A percentile compares a stretch with the other conserved stretches of the same genome.
phyloP scores from a whole-genome alignment of 2,888 invertebrate genomes.

The Ceratothoa steindachneri region DNA sequence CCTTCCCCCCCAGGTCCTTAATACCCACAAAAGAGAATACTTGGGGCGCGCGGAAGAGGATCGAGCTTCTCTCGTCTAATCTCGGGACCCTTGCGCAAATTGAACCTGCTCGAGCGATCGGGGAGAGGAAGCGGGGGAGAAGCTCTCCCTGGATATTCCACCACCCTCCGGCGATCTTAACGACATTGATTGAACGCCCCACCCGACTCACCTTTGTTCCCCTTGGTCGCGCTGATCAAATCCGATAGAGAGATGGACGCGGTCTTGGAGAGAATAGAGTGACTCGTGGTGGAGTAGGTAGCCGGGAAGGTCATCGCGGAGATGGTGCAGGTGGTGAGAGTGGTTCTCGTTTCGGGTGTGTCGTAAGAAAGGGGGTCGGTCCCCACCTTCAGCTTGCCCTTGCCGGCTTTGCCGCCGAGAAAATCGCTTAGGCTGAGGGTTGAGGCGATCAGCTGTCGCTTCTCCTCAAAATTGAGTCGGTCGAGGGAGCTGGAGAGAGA shows the following conservation, averaged over 20 bases:
- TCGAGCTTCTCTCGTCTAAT: too few relatives aligned
- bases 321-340: not conserved
- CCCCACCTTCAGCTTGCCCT: constrained; percentile 28
- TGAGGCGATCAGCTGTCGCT: constrained; percentile 43
- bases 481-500: constrained; percentile 33
- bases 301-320: not conserved
- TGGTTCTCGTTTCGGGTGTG: not conserved
- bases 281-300: constrained; percentile 4
- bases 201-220: constrained; percentile 1
- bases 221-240: constrained; percentile 30
- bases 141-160: too few relatives aligned
- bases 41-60: too few relatives aligned
- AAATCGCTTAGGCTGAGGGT: constrained; percentile 37
- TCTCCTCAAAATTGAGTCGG: constrained; percentile 45
- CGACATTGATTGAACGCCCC: too few relatives aligned
- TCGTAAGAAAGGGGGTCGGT: constrained; percentile 4
- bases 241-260: constrained; percentile 39
- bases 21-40: too few relatives aligned
- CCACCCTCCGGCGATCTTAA: too few relatives aligned
- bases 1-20: too few relatives aligned
- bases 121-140: too few relatives aligned
- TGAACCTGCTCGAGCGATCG: too few relatives aligned
- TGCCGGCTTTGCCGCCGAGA: constrained; percentile 18
- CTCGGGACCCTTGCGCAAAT: too few relatives aligned
- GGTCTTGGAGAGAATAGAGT: constrained; percentile 27